Conservation (phyloP, 1,140 invertebrate genomes). For the Drosophila virilis region DNA sequence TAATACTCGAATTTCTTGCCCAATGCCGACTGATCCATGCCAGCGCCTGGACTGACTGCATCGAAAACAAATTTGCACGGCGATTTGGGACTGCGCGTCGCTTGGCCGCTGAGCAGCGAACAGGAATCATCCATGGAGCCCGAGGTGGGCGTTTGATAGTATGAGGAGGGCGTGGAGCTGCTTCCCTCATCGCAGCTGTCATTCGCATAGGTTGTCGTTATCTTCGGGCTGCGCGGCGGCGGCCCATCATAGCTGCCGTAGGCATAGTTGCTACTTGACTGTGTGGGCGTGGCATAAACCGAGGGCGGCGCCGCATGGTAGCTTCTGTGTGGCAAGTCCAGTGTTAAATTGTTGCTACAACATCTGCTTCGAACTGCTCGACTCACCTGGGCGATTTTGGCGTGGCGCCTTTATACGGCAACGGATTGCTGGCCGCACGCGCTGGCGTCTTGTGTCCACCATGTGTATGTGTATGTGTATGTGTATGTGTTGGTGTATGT, state of each 20-base stretch:
- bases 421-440: constrained; percentile 62
- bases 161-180: constrained; percentile 73
- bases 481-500: constrained; percentile 29
- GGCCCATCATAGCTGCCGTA: constrained; percentile 51
- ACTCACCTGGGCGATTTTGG: constrained; percentile 78
- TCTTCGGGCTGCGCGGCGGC: constrained; percentile 79
- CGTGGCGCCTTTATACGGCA: constrained; percentile 73
- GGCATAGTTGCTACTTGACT: constrained; percentile 24
- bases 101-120: constrained; percentile 58
- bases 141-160: constrained; percentile 76
- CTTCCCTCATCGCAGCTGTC: constrained; percentile 76
- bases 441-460: constrained; percentile 59
- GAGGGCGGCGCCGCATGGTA: constrained; percentile 51
- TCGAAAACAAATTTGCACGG: constrained; percentile 82
- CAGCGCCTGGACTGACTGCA: constrained; percentile 66
- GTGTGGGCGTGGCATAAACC: constrained; percentile 46
- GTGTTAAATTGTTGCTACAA: neutral
- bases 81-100: constrained; percentile 71
- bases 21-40: constrained; percentile 36
- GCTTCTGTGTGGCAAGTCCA: constrained; percentile 20
- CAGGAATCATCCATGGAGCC: constrained; percentile 73
- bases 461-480: constrained; percentile 14
- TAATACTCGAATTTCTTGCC: constrained; percentile 81
- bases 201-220: constrained; percentile 79
- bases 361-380: neutral